A percentile compares a stretch with the other conserved stretches of the same genome.
Conservation (phyloP, 2,888 invertebrate genomes). For the Isotomurus palustris region DNA sequence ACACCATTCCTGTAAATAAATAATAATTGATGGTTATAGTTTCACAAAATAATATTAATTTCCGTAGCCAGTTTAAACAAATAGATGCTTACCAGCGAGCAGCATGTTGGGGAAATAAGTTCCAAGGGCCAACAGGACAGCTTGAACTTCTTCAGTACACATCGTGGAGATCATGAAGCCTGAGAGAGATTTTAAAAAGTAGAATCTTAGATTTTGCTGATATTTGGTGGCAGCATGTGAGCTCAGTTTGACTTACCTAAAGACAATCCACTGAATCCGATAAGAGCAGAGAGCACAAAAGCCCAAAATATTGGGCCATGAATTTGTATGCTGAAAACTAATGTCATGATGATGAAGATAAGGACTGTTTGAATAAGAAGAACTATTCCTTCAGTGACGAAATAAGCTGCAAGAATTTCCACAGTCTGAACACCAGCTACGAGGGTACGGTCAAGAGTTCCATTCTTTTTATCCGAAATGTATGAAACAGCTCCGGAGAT, state of each 20-base stretch:
- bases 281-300: conserved; percentile 22
- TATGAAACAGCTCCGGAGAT: conserved; percentile 37
- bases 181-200: conserved; percentile 44
- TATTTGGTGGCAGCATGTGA: background rate
- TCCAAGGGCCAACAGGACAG: conserved; percentile 61
- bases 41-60: background rate
- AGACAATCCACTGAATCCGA: conserved; percentile 30
- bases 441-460: conserved; percentile 33
- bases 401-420: conserved; percentile 28
- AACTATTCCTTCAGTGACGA: conserved; percentile 25
- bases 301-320: conserved; percentile 30
- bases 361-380: conserved; percentile 29
- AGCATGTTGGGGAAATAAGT: conserved; percentile 30
- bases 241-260: conserved; percentile 9
- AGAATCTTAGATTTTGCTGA: background rate
- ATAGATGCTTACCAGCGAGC: conserved; percentile 4
- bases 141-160: conserved; percentile 85
- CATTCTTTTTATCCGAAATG: conserved; percentile 40
- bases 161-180: conserved; percentile 87
- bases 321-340: conserved; percentile 27
- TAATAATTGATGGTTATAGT: background rate
- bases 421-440: conserved; percentile 51
- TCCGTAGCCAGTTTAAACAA: background rate
- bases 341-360: conserved; percentile 27
- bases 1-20: conserved; percentile 24